Conservation (phyloP, 2,797 vertebrate genomes). For the Tangara arthus region DNA sequence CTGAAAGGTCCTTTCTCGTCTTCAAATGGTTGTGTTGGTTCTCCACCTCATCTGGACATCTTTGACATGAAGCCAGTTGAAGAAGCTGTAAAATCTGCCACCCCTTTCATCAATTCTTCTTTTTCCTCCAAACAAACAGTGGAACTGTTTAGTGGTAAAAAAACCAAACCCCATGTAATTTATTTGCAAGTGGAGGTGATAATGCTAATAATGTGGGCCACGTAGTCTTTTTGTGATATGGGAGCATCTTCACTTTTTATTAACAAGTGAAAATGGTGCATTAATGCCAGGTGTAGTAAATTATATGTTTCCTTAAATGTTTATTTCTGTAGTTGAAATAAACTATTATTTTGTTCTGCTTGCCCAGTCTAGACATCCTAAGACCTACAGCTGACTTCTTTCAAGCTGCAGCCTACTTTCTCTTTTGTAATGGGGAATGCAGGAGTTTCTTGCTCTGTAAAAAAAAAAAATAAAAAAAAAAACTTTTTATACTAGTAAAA, state of each 20-base stretch:
- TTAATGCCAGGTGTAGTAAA: not conserved
- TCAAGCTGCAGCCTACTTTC: not conserved
- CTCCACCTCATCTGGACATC: conserved; percentile 74
- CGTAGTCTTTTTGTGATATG: not conserved
- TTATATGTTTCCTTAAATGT: not conserved
- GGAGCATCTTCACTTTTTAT: not conserved
- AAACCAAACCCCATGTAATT: not conserved
- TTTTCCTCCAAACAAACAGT: conserved; percentile 73
- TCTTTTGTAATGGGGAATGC: not conserved
- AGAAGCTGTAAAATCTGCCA: conserved; percentile 73
- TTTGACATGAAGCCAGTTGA: conserved; percentile 79
- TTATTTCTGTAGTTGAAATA: not conserved
- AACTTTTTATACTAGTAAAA: not conserved
- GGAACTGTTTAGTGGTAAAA: conserved; percentile 75
- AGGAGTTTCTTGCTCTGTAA: not conserved
- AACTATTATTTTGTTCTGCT: not conserved
- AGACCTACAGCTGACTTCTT: not conserved
- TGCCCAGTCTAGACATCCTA: not conserved
- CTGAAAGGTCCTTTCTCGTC: conserved; percentile 72
- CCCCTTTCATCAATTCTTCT: conserved; percentile 66
- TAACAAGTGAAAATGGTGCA: not conserved
- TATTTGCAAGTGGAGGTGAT: conserved; percentile 1
- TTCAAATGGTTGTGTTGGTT: conserved; percentile 74
- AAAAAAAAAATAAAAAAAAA: not conserved
- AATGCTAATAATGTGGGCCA: not conserved